phyloP scores from a whole-genome alignment of 2,888 invertebrate genomes.

The Nycteola revayana region DNA sequence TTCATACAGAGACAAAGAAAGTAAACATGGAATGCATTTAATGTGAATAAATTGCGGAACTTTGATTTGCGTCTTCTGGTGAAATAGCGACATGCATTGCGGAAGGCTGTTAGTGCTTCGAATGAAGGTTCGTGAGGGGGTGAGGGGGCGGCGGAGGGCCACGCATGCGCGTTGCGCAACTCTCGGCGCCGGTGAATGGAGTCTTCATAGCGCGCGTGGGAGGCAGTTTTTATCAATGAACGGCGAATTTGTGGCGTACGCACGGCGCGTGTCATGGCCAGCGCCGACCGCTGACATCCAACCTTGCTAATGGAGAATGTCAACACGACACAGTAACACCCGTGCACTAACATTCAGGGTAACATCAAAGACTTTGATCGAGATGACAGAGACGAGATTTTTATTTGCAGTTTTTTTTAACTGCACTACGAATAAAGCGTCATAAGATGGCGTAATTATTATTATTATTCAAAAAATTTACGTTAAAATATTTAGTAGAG shows the following conservation, averaged over 20 bases:
- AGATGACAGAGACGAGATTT: conserved; percentile 3
- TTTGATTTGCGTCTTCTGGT: conserved; percentile 31
- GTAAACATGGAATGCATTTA: too few relatives aligned
- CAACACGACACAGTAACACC: conserved; percentile 48
- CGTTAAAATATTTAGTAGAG: too few relatives aligned
- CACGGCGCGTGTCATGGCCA: conserved; percentile 72
- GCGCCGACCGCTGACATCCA: conserved; percentile 39
- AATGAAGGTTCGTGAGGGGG: conserved; percentile 51
- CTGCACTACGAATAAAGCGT: too few relatives aligned
- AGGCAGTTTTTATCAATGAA: conserved; percentile 79
- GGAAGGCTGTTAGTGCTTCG: conserved; percentile 48
- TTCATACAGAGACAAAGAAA: conserved; percentile 1
- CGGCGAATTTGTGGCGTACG: conserved; percentile 75
- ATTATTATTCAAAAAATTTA: too few relatives aligned
- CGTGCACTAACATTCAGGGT: conserved; percentile 9
- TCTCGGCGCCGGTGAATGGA: conserved; percentile 75
- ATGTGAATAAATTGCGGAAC: conserved; percentile 21
- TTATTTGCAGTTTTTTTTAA: too few relatives aligned
- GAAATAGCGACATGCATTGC: conserved; percentile 40
- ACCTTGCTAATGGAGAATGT: conserved; percentile 68
- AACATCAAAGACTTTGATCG: conserved; percentile 17
- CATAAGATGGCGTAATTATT: too few relatives aligned
- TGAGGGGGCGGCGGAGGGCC: conserved; percentile 38
- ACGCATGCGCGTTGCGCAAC: conserved; percentile 70
- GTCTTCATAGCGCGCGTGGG: conserved; percentile 61